Conservation (phyloP, 2,888 invertebrate genomes). For the Andrena praecox region DNA sequence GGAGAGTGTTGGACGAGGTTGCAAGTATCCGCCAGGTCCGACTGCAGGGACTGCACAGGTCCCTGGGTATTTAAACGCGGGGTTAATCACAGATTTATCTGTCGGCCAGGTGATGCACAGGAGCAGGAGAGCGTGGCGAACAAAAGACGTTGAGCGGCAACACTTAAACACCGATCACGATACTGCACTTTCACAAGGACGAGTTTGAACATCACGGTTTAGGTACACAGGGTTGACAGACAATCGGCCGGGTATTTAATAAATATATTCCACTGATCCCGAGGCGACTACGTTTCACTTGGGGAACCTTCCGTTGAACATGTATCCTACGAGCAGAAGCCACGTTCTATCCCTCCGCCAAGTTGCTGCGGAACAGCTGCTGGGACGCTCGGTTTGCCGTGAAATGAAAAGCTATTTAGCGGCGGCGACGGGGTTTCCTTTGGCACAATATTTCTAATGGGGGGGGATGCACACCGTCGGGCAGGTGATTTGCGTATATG, state of each 20-base stretch:
- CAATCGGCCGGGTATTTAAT: background rate
- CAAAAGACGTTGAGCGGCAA: slow-evolving; percentile 1
- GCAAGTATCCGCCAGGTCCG: slow-evolving; percentile 11
- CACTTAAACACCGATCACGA: slow-evolving; percentile 66
- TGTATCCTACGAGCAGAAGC: background rate
- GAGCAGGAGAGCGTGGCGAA: background rate
- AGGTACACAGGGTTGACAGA: background rate
- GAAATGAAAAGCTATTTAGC: background rate
- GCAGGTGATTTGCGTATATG: slow-evolving; percentile 1
- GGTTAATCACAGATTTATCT: background rate
- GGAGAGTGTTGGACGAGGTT: slow-evolving; percentile 15
- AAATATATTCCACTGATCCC: slow-evolving; percentile 6
- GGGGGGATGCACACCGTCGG: background rate
- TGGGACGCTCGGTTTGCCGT: background rate
- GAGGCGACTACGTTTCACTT: background rate
- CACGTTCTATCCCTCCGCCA: background rate
- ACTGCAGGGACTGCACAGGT: background rate
- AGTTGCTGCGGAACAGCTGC: background rate
- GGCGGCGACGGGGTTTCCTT: background rate
- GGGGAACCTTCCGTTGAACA: background rate
- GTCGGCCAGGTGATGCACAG: background rate
- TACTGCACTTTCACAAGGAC: slow-evolving; percentile 72
- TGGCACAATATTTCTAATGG: background rate
- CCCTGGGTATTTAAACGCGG: background rate
- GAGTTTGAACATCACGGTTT: slow-evolving; percentile 29